Percentiles rank a stretch among this genome's conserved stretches.
phyloP scores from a whole-genome alignment of 2,888 invertebrate genomes.

The Eupeodes luniger region DNA sequence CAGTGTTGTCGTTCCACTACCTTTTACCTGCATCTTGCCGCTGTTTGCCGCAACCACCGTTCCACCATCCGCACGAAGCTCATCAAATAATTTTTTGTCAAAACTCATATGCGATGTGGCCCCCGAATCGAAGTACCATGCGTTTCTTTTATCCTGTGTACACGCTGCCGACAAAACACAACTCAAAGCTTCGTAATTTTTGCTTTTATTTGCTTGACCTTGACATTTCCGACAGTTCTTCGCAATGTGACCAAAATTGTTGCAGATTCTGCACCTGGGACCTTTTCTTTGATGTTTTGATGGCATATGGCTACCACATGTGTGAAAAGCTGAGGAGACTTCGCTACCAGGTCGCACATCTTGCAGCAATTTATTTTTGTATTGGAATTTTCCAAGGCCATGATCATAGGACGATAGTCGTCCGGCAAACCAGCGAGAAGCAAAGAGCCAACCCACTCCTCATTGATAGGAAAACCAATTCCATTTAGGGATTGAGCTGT shows the following conservation, averaged over 20 bases:
- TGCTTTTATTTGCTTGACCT: not conserved
- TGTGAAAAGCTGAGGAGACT: not conserved
- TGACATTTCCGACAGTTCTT: not conserved
- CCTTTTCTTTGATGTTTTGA: not conserved
- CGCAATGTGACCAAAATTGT: slow-evolving; percentile 1
- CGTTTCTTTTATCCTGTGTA: too few relatives aligned
- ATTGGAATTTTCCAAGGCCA: not conserved
- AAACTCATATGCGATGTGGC: too few relatives aligned
- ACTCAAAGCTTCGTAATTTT: too few relatives aligned
- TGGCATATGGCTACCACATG: not conserved
- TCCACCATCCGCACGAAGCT: not conserved
- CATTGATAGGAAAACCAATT: slow-evolving; percentile 48
- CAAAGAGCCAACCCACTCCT: slow-evolving; percentile 14
- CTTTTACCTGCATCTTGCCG: not conserved
- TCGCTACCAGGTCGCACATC: not conserved
- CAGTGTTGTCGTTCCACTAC: not conserved
- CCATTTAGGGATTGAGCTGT: slow-evolving; percentile 55
- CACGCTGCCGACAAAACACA: too few relatives aligned
- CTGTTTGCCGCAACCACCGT: not conserved
- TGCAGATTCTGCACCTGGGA: not conserved
- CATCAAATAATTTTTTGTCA: not conserved
- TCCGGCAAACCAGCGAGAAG: slow-evolving; percentile 7
- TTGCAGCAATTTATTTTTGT: slow-evolving; percentile 13
- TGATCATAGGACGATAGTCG: not conserved
- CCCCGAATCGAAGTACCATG: too few relatives aligned